Base-by-base conservation (phyloP, 2,888 invertebrate species). In the Lasioglossum marginatum region DNA sequence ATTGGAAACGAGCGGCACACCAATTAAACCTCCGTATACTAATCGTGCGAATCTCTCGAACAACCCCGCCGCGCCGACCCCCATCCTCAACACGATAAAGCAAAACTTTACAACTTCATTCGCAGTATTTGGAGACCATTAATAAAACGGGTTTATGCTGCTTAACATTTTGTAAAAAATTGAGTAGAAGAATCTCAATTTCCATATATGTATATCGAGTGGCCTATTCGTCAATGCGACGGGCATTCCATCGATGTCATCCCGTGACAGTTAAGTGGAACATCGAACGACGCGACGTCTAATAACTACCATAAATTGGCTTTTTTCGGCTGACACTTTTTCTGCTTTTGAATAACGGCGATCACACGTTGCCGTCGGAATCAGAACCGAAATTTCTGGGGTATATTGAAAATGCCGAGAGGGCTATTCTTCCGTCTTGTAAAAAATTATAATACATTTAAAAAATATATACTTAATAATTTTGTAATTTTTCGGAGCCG, bases 1-100 rank as follows among this genome's bases (percentile, higher is more conserved):
- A 88, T 88, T 87, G 83, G 83, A 89, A 87, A 88, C 75, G 79
- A 88, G 74, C 85, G 74, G 82, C 79, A 87, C 83, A 82, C 85
- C 88, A 87, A 91, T 88, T 89, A 90, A 86, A 86, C 68, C 57
- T 71, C 40, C 63, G 76, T 78, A 83, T 81, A 87, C 82, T 87
- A 89, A 89, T 88, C 77, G 81, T 90, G 89, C 83, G 88, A 90
- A 88, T 77, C 75, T 83, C 66, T 68, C 68, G 37, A 83, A 71
- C 75, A 81, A 57, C 37, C 66, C 4, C 19, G 19, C 34, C 31
- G 16, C 19, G 19, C 34, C 31, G 16, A 16, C 19, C 66, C 23
- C 37, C 8, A 31, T 31, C 45, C 57, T 34, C 12, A 27, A 60
- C 27, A 27, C 60, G 27, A 27, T 23, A 23, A 23, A 52, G 23